Percentiles rank a stretch among this genome's conserved stretches.
Evolutionary conservation across 92 coral and sea anemone species (phyloP).

Genomic region (Bergia puertoricense): DNA sequence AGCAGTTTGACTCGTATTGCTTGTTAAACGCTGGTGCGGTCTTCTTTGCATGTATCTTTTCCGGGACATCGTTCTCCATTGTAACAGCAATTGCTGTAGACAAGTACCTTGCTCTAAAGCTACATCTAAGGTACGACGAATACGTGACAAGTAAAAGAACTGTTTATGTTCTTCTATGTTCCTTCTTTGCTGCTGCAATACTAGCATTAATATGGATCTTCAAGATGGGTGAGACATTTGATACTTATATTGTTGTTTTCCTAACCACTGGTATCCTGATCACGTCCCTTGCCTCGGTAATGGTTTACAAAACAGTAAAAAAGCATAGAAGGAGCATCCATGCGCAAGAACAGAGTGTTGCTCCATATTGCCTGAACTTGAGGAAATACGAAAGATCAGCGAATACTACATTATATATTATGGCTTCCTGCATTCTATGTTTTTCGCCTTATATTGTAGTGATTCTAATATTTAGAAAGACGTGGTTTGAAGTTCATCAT

Average conservation of each 20-base stretch:
- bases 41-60: background rate
- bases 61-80: background rate
- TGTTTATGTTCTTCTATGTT: background rate
- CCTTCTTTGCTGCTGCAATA: background rate
- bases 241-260: background rate
- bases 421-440: background rate
- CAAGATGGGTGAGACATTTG: background rate
- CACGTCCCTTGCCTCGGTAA: background rate
- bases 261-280: background rate
- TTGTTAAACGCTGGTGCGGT: background rate
- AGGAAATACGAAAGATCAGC: slow-evolving; percentile 5
- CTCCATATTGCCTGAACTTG: background rate
- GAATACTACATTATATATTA: background rate
- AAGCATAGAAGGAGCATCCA: background rate
- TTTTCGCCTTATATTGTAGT: background rate
- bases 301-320: slow-evolving; percentile 2
- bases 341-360: background rate
- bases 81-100: slow-evolving; percentile 16
- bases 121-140: background rate
- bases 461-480: background rate
- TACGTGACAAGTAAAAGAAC: background rate
- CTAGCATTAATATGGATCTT: background rate
- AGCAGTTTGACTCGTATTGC: background rate
- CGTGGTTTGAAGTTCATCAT: background rate
- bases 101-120: slow-evolving; percentile 15